A percentile compares a stretch with the other conserved stretches of the same genome.
Conservation (phyloP, 2,113 vertebrate genomes). For the Festucalex cinctus region DNA sequence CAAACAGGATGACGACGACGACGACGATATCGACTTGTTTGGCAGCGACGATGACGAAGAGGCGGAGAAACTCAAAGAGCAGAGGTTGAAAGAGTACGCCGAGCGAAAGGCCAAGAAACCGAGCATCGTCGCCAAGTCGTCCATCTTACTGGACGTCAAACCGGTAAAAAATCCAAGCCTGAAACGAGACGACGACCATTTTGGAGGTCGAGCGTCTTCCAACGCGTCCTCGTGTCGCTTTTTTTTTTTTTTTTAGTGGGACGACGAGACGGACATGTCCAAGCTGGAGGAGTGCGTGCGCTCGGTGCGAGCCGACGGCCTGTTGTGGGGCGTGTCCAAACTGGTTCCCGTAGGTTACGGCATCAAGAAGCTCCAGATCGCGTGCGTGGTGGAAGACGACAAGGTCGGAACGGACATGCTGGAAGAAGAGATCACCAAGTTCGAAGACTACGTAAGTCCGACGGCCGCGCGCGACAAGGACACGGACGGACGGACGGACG, state of each 20-base stretch:
- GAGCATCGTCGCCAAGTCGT: slow-evolving; percentile 86
- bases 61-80: slow-evolving; percentile 81
- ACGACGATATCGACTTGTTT: slow-evolving; percentile 85
- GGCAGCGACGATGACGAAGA: slow-evolving; percentile 87
- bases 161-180: slow-evolving; percentile 73
- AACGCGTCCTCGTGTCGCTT: neutral
- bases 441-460: slow-evolving; percentile 88
- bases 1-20: slow-evolving; percentile 49
- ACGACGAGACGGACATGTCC: slow-evolving; percentile 91
- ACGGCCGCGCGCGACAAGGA: no score
- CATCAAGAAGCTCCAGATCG: slow-evolving; percentile 94
- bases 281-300: slow-evolving; percentile 90
- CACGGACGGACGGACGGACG: no score
- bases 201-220: no score
- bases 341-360: slow-evolving; percentile 92
- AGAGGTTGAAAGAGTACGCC: slow-evolving; percentile 84
- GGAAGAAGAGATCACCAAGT: slow-evolving; percentile 95
- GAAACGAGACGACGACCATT: no score
- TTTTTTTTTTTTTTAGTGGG: slow-evolving; percentile 87
- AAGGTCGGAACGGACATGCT: slow-evolving; percentile 91
- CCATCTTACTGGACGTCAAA: slow-evolving; percentile 93
- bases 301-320: slow-evolving; percentile 81
- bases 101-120: slow-evolving; percentile 90
- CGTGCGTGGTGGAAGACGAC: slow-evolving; percentile 94
- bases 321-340: slow-evolving; percentile 90